A percentile compares a stretch with the other conserved stretches of the same genome.
Conservation (phyloP, 2,113 vertebrate genomes). For the Ptyas mucosa region DNA sequence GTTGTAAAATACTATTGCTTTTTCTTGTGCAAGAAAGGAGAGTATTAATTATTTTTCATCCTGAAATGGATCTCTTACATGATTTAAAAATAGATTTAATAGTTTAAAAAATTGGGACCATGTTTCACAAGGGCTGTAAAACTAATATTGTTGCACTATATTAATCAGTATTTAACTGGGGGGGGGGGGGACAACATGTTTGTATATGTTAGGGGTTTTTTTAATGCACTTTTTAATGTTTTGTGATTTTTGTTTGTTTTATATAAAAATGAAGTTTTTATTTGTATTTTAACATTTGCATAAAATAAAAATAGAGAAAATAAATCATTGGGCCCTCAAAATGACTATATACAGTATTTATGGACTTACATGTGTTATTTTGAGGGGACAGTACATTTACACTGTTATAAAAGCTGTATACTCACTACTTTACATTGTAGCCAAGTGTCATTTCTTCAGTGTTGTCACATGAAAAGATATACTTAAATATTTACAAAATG, state of each 20-base stretch:
- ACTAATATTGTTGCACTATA: not conserved
- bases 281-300: not conserved
- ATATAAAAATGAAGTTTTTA: not conserved
- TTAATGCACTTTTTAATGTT: not conserved
- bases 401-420: too few species aligned
- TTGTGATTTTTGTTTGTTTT: not conserved
- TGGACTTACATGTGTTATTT: not conserved
- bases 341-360: not conserved
- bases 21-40: not conserved
- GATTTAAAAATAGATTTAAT: not conserved
- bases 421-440: too few species aligned
- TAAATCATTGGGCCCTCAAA: not conserved
- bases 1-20: not conserved
- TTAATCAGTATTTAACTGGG: not conserved
- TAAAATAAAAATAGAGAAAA: not conserved
- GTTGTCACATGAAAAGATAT: too few species aligned
- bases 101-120: not conserved
- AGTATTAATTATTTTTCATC: not conserved
- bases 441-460: too few species aligned
- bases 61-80: not conserved
- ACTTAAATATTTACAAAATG: too few species aligned
- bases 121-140: not conserved
- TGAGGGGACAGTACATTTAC: too few species aligned
- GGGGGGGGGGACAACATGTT: not conserved
- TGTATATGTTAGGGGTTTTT: not conserved